Evolutionary conservation across 2,888 invertebrate genomes (phyloP).

Genomic region (Dolichopus griseipennis): DNA sequence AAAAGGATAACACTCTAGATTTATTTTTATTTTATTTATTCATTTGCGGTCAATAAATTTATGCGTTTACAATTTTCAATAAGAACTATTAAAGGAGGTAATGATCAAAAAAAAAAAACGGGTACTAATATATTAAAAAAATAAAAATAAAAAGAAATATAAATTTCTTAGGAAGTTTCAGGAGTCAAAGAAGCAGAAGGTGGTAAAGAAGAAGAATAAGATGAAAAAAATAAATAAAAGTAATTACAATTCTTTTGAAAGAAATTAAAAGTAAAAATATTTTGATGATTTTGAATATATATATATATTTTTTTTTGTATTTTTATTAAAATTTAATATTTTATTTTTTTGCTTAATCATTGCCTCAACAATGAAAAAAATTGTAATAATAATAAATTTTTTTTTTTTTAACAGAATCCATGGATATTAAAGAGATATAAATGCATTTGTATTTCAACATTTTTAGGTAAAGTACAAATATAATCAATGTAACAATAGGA

Average conservation of each 20-base stretch:
- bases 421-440: neutral
- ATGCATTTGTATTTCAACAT: neutral
- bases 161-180: too few relatives aligned
- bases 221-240: neutral
- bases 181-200: too few relatives aligned
- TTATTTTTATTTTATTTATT: too few relatives aligned
- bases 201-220: neutral
- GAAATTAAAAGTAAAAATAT: neutral
- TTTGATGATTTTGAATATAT: neutral
- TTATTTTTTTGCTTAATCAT: neutral
- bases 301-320: too few relatives aligned
- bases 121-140: too few relatives aligned
- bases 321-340: too few relatives aligned
- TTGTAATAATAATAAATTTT: neutral
- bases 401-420: neutral
- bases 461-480: too few relatives aligned
- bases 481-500: too few relatives aligned
- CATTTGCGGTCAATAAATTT: too few relatives aligned
- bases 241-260: conserved; percentile 2
- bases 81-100: neutral
- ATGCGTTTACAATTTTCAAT: too few relatives aligned
- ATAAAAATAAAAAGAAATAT: too few relatives aligned
- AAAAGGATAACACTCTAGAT: too few relatives aligned
- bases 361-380: neutral
- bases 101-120: neutral